Conservation (phyloP, 1,140 invertebrate species). For the Diorhabda sublineata region DNA sequence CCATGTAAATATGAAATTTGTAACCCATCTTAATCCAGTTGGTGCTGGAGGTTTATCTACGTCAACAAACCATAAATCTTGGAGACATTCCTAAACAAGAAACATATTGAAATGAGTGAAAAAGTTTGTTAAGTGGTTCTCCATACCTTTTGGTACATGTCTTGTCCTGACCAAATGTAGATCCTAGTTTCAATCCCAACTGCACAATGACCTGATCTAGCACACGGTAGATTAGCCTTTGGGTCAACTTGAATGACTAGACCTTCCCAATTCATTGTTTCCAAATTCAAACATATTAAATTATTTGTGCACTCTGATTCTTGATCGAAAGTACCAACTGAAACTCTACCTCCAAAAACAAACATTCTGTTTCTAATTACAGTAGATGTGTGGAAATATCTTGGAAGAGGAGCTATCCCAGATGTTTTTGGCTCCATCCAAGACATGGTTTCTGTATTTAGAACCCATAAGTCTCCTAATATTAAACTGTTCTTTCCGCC, state of each 20-base stretch:
- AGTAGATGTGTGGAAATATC: slow-evolving; percentile 91
- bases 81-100: slow-evolving; percentile 82
- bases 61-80: slow-evolving; percentile 97
- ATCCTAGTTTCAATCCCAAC: slow-evolving; percentile 91
- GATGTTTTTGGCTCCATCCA: slow-evolving; percentile 84
- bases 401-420: slow-evolving; percentile 86
- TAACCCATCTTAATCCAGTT: slow-evolving; percentile 83
- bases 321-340: slow-evolving; percentile 80
- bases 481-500: slow-evolving; percentile 98
- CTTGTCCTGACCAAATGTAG: slow-evolving; percentile 97
- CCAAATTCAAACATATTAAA: slow-evolving; percentile 89
- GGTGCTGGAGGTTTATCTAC: slow-evolving; percentile 88
- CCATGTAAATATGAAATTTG: slow-evolving; percentile 39
- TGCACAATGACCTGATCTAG: slow-evolving; percentile 94
- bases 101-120: slow-evolving; percentile 80
- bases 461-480: slow-evolving; percentile 91
- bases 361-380: slow-evolving; percentile 95
- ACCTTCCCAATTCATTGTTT: slow-evolving; percentile 91
- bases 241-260: slow-evolving; percentile 71
- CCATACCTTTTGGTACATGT: slow-evolving; percentile 97
- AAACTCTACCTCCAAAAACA: slow-evolving; percentile 95
- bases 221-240: slow-evolving; percentile 87
- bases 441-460: slow-evolving; percentile 63
- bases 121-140: slow-evolving; percentile 79
- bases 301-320: slow-evolving; percentile 80